Percentiles rank a stretch among this genome's conserved stretches.
phyloP scores from a whole-genome alignment of 2,797 vertebrate genomes.

The Amphiprion clarkii region DNA sequence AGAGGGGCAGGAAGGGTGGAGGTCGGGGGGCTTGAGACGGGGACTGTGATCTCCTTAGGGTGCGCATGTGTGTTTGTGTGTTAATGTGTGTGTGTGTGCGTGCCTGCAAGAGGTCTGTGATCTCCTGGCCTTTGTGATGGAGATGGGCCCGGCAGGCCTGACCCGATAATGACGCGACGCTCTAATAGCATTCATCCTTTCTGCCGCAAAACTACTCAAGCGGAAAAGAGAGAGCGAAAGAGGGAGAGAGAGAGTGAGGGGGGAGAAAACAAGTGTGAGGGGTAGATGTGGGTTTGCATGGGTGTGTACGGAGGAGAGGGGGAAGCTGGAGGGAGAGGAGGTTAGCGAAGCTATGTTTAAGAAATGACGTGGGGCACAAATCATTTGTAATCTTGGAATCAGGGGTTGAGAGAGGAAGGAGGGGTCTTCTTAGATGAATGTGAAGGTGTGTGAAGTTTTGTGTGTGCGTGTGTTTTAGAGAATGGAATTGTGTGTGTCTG shows the following conservation, averaged over 20 bases:
- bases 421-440: constrained; percentile 53
- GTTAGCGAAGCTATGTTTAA: constrained; percentile 80
- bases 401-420: constrained; percentile 52
- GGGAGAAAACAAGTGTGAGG: constrained; percentile 48
- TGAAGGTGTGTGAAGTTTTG: constrained; percentile 48
- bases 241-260: constrained; percentile 10
- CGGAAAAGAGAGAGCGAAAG: constrained; percentile 74
- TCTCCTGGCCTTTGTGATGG: constrained; percentile 88
- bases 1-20: constrained; percentile 71
- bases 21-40: constrained; percentile 60
- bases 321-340: constrained; percentile 56
- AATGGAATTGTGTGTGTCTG: constrained; percentile 41
- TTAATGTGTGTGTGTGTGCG: constrained; percentile 24
- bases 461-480: constrained; percentile 41
- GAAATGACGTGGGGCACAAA: constrained; percentile 77
- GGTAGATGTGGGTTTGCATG: constrained; percentile 52
- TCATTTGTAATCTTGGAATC: constrained; percentile 81
- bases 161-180: constrained; percentile 85
- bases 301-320: constrained; percentile 42
- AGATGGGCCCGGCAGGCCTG: constrained; percentile 84
- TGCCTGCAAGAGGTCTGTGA: constrained; percentile 79
- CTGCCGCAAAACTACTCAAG: constrained; percentile 83
- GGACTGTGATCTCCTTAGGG: constrained; percentile 80
- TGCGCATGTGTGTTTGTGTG: constrained; percentile 42
- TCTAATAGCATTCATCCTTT: constrained; percentile 87